These are phyloP conservation scores for Hydrochoerus hydrochaeris DNA, from an alignment of 2,113 vertebrate genomes.

Conservation along the genomic window DNA sequence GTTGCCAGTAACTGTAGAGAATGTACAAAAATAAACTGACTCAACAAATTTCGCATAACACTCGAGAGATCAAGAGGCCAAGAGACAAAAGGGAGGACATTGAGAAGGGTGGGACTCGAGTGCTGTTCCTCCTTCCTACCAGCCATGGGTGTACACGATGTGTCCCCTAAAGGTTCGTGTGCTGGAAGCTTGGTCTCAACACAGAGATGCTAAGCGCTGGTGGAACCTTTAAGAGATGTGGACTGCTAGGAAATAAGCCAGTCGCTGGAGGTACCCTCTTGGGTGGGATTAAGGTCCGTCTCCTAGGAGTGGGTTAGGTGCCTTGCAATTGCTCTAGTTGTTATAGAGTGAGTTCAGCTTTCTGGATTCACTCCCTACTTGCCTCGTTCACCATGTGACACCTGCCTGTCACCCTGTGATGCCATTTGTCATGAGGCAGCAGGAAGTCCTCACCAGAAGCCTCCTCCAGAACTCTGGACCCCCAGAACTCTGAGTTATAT, in stretches of 20 bases:
- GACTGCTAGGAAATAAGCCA: not conserved
- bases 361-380: not conserved
- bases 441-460: not conserved
- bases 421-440: not conserved
- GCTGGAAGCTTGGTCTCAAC: not conserved
- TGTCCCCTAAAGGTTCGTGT: not conserved
- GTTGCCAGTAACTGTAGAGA: not conserved
- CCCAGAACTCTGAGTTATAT: not conserved
- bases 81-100: not conserved
- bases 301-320: not conserved
- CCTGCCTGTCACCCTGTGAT: not conserved
- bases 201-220: not conserved
- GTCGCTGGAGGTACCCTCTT: too few relatives aligned
- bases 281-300: not conserved
- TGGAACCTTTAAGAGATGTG: not conserved
- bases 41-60: not conserved
- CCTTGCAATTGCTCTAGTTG: not conserved
- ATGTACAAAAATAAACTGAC: not conserved
- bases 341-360: not conserved
- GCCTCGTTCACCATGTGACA: too few relatives aligned
- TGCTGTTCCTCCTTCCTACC: fast-evolving
- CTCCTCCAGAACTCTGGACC: too few relatives aligned
- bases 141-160: not conserved
- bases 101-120: not conserved
- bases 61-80: not conserved